Percentiles rank a stretch among this genome's conserved stretches.
These are phyloP conservation scores for Triops cancriformis DNA, from an alignment of 1,140 invertebrate genomes.

Conservation along the genomic window DNA sequence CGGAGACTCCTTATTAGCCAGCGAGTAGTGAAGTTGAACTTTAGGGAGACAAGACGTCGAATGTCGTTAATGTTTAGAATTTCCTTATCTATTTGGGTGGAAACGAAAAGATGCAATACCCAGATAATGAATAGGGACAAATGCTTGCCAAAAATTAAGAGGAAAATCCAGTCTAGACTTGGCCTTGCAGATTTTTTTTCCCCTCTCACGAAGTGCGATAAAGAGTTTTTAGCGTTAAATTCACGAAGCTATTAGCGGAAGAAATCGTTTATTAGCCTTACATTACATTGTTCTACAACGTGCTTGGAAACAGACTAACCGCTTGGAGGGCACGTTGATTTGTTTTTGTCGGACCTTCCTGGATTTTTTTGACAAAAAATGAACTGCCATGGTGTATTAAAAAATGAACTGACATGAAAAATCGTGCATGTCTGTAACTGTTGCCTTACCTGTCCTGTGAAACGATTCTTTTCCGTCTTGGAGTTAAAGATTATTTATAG, in stretches of 20 bases:
- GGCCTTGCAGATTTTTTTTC: background rate
- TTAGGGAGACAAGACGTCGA: background rate
- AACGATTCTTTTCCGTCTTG: constrained; percentile 1
- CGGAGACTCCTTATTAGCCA: background rate
- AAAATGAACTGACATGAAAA: background rate
- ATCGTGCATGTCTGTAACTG: background rate
- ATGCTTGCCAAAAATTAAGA: background rate
- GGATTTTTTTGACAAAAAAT: background rate
- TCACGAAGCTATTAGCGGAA: background rate
- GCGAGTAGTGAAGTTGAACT: background rate
- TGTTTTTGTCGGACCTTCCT: too few relatives aligned
- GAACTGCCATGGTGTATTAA: background rate
- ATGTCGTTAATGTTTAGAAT: background rate
- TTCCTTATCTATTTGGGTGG: background rate
- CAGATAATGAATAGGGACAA: background rate
- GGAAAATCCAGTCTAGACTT: background rate
- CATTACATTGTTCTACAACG: background rate
- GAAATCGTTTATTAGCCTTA: background rate
- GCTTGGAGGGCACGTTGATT: too few relatives aligned
- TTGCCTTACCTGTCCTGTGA: background rate
- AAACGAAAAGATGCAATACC: background rate
- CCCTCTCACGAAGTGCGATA: background rate
- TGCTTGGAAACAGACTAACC: too few relatives aligned
- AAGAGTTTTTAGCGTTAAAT: background rate
- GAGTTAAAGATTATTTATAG: background rate